Conservation (phyloP, 2,113 vertebrate genomes). For the Passer montanus region DNA sequence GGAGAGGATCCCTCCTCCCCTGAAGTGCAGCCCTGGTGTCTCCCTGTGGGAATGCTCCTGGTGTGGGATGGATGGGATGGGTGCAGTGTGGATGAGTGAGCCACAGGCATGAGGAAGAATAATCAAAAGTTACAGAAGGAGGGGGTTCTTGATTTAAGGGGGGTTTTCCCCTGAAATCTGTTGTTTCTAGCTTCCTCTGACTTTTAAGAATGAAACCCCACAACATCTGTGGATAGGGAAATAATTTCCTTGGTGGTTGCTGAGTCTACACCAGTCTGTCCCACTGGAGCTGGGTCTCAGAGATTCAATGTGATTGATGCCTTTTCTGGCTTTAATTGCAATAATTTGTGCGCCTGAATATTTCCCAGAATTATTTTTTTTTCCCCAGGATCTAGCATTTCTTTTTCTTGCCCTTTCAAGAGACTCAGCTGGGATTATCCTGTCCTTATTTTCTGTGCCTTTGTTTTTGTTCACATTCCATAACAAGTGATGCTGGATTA, state of each 20-base stretch:
- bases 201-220: background rate
- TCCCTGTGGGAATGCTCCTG: background rate
- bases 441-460: background rate
- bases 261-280: background rate
- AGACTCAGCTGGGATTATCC: background rate
- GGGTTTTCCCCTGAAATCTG: background rate
- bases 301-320: background rate
- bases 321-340: background rate
- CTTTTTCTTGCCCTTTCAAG: background rate
- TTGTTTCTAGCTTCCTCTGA: background rate
- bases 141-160: rapidly evolving
- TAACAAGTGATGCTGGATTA: background rate
- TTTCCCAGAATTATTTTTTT: background rate
- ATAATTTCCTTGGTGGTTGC: background rate
- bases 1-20: background rate
- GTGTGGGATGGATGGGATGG: background rate
- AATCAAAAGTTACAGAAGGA: background rate
- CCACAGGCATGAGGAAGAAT: background rate
- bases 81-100: rapidly evolving
- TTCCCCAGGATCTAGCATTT: background rate
- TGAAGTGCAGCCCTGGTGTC: background rate
- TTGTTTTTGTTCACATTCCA: background rate
- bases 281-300: background rate
- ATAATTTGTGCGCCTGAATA: background rate
- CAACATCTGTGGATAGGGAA: background rate